These are phyloP conservation scores for Bubo bubo DNA, from an alignment of 2,113 vertebrate genomes.

Conservation along the genomic window DNA sequence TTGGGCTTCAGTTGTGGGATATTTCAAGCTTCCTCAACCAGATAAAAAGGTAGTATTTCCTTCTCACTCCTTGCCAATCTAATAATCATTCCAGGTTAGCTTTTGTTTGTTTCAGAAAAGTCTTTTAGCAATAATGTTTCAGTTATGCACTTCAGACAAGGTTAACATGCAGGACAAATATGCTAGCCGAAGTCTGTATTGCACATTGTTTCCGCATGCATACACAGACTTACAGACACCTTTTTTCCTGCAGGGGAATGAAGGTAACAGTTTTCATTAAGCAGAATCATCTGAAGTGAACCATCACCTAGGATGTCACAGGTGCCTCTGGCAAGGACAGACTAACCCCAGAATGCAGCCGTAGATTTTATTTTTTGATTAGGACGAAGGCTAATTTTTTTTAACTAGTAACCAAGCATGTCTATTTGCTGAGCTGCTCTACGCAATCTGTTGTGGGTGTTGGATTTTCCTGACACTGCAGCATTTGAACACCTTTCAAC, in stretches of 20 bases:
- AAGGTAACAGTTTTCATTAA: not conserved
- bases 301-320: not conserved
- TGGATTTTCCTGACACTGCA: not conserved
- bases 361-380: not conserved
- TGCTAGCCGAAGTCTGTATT: not conserved
- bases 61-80: not conserved
- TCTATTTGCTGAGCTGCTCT: not conserved
- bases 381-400: not conserved
- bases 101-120: not conserved
- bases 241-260: not conserved
- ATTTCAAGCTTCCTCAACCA: slow-evolving; percentile 84
- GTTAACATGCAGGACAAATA: not conserved
- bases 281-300: not conserved
- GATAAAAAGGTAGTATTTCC: slow-evolving; percentile 87
- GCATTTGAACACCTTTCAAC: not conserved
- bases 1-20: slow-evolving; percentile 89
- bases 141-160: not conserved
- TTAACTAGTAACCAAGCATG: rapidly evolving
- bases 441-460: rapidly evolving
- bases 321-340: not conserved
- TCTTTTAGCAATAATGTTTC: not conserved
- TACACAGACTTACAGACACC: not conserved
- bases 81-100: not conserved
- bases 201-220: not conserved
- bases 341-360: not conserved